These are phyloP conservation scores for Sylvilagus bachmani DNA, from an alignment of 2,113 vertebrate species.

Conservation along the genomic window DNA sequence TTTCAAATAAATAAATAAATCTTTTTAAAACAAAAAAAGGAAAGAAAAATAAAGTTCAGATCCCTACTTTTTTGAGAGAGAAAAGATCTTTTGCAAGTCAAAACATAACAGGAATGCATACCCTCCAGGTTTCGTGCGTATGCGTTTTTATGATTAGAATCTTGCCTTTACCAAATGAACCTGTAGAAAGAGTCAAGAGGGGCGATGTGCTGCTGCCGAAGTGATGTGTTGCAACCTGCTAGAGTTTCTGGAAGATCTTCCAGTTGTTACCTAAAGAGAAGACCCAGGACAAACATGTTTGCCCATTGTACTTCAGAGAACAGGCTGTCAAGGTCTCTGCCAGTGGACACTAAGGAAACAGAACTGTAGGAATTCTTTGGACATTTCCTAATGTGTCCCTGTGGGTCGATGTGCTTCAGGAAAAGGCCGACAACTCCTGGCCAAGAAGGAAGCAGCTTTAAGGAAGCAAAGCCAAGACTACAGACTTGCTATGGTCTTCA, in stretches of 20 bases:
- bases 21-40: not conserved
- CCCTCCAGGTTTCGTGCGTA: not conserved
- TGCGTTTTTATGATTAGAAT: conserved; percentile 6
- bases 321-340: conserved; percentile 39
- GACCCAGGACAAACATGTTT: not conserved
- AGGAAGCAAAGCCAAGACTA: conserved; percentile 50
- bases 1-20: too few relatives aligned
- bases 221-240: not conserved
- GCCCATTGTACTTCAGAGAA: conserved; percentile 24
- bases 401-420: not conserved
- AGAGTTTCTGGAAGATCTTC: not conserved
- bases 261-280: conserved; percentile 18
- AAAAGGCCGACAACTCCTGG: conserved; percentile 51
- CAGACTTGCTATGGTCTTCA: conserved; percentile 56
- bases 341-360: conserved; percentile 47
- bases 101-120: not conserved
- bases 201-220: not conserved
- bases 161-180: conserved; percentile 2
- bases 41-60: not conserved
- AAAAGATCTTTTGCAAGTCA: conserved; percentile 20
- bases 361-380: conserved; percentile 34
- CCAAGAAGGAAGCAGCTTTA: conserved; percentile 65
- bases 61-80: not conserved
- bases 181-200: not conserved
- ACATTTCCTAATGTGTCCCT: conserved; percentile 37